A percentile compares a stretch with the other conserved stretches of the same genome.
Evolutionary conservation across 2,888 invertebrate genomes (phyloP).

Genomic region (Eristalinus aeneus): DNA sequence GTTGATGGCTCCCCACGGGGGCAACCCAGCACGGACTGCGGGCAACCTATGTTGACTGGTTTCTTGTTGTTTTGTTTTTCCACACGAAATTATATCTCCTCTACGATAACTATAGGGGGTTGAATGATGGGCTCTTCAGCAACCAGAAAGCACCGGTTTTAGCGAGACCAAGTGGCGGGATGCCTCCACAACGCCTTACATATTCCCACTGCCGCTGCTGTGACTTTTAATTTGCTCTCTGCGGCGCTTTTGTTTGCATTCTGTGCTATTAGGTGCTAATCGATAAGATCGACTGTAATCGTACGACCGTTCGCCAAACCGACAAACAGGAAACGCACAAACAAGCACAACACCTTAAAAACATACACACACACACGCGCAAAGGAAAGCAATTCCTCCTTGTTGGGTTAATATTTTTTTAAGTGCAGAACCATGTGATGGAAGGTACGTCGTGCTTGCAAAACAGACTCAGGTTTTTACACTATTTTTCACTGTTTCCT

Average conservation of each 20-base stretch:
- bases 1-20: conserved; percentile 75
- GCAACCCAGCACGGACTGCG: conserved; percentile 76
- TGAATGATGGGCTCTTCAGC: not conserved
- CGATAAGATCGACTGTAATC: conserved; percentile 14
- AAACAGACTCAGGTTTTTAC: conserved; percentile 42
- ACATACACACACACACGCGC: not conserved
- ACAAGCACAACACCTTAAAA: conserved; percentile 10
- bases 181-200: conserved; percentile 63
- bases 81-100: conserved; percentile 55
- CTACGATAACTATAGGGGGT: conserved; percentile 38
- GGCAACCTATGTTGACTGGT: conserved; percentile 77
- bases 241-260: conserved; percentile 41
- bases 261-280: not conserved
- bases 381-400: conserved; percentile 1
- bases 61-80: conserved; percentile 65
- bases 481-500: conserved; percentile 13
- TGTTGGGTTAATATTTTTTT: conserved; percentile 45
- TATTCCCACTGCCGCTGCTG: conserved; percentile 39
- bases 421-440: conserved; percentile 18
- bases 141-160: conserved; percentile 26
- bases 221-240: conserved; percentile 43
- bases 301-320: not conserved
- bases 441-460: conserved; percentile 4
- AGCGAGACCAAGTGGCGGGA: conserved; percentile 51
- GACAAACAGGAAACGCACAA: conserved; percentile 20